Conservation (phyloP, 2,888 invertebrate species). For the Lingula anatina region DNA sequence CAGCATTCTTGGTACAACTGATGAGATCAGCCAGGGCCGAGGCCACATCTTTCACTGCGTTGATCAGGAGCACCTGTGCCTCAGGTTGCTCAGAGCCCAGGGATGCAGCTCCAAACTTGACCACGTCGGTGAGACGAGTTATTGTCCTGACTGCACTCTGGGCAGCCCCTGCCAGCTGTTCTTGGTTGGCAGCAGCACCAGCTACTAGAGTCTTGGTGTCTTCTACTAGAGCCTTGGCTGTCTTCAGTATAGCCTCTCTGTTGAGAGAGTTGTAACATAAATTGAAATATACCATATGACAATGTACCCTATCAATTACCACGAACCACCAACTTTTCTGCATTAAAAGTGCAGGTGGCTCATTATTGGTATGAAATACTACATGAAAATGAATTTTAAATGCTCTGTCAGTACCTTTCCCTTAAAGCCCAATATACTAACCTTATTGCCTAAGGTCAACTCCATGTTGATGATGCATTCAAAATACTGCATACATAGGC, state of each 20-base stretch:
- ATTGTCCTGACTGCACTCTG: slow-evolving; percentile 96
- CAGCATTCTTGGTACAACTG: slow-evolving; percentile 95
- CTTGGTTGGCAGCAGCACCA: slow-evolving; percentile 79
- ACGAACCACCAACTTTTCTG: no score
- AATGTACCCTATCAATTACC: no score
- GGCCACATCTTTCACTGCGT: slow-evolving; percentile 97
- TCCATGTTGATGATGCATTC: no score
- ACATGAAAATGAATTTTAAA: no score
- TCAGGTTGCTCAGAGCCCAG: slow-evolving; percentile 90
- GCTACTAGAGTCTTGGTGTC: slow-evolving; percentile 98
- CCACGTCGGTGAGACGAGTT: slow-evolving; percentile 83
- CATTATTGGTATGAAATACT: no score
- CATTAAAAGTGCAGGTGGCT: no score
- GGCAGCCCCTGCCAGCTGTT: slow-evolving; percentile 93
- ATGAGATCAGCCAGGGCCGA: slow-evolving; percentile 93
- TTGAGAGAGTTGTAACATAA: no score
- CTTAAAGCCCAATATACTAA: no score
- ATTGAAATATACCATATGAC: no score
- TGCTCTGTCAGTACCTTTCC: no score
- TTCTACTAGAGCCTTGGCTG: slow-evolving; percentile 96
- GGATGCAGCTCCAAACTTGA: slow-evolving; percentile 94
- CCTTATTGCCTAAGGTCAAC: no score
- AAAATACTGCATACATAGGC: no score
- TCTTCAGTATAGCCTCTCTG: slow-evolving; percentile 91
- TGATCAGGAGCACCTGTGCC: slow-evolving; percentile 95